Base-by-base conservation (phyloP, 2,797 vertebrate genomes). In the Pseudocheirus occidentalis region DNA sequence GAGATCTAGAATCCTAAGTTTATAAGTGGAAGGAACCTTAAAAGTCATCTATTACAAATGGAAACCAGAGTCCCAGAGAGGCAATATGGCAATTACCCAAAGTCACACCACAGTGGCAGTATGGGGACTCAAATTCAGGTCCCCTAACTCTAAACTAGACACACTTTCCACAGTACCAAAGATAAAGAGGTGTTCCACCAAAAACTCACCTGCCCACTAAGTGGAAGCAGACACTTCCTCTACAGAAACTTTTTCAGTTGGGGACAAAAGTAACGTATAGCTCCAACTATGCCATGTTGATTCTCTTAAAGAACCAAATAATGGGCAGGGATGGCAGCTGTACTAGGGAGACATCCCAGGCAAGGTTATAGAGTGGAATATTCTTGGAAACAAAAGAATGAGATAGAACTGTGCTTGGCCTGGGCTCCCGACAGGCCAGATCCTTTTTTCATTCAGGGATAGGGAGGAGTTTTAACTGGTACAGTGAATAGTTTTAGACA, bases 401-500 rank as follows among this genome's bases (percentile, higher is more conserved):
- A 92, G 24, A 93, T 28, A n/a, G 91, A 21, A 31, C 54, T 95
- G 7, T 92, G 52, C 2, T 0, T 56, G n/a, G 14, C 81, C 24
- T 27, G 9, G 57, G 28, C 52, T 24, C 52, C n/a, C 5, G n/a
- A 73, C 2, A 29, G 66, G 34, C 12, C 50, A 58, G 55, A 7
- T 40, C 12, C 96, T 54, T 81, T 46, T 4, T 55, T 57, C 55
- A 92, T 93, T 66, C 87, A 55, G 55, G 81, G 46, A 93, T 0
- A 57, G 81, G 52, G 50, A 93, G 92, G 66, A 52, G 92, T 90
- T 50, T 93, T 34, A 57, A n/a, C 31, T 90, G 73, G 93, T 10
- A 28, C 27, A 87, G 1, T 34, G 40, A 58, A 14, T 4, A n/a
- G 18, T 73, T 7, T 89, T 90, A 91, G 29, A n/a, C 73, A 93